These are phyloP conservation scores for Solenopsis invicta DNA, from an alignment of 1,140 invertebrate species.

Conservation along the genomic window DNA sequence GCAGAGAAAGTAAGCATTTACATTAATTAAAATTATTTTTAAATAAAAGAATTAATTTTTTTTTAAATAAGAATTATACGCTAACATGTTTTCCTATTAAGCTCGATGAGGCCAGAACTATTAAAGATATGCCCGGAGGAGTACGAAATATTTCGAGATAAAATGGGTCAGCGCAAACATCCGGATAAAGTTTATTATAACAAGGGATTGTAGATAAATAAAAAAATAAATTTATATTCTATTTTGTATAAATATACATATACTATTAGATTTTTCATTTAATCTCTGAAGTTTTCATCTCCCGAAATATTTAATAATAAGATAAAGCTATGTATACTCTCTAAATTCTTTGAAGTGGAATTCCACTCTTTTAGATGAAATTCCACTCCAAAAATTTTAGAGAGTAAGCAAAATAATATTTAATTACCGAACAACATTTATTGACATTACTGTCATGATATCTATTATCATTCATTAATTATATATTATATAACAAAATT, in stretches of 20 bases:
- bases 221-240: conserved; percentile 23
- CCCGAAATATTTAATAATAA: neutral
- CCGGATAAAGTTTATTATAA: conserved; percentile 61
- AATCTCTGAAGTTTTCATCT: neutral
- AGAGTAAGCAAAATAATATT: neutral
- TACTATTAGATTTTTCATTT: neutral
- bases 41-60: neutral
- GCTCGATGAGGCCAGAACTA: conserved; percentile 45
- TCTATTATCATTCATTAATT: conserved; percentile 1
- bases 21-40: neutral
- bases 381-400: no score
- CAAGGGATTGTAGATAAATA: conserved; percentile 59
- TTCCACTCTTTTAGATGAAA: no score
- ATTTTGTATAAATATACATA: neutral
- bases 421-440: conserved; percentile 67
- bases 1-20: conserved; percentile 57
- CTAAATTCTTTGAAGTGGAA: no score
- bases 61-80: neutral
- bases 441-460: conserved; percentile 70
- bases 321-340: neutral
- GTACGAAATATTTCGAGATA: conserved; percentile 55
- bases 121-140: conserved; percentile 49
- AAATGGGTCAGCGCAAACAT: neutral
- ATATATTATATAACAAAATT: conserved; percentile 61
- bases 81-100: neutral